A percentile compares a stretch with the other conserved stretches of the same genome.
Evolutionary conservation across 2,797 vertebrate genomes (phyloP).

Genomic region (Serranus cabrilla): DNA sequence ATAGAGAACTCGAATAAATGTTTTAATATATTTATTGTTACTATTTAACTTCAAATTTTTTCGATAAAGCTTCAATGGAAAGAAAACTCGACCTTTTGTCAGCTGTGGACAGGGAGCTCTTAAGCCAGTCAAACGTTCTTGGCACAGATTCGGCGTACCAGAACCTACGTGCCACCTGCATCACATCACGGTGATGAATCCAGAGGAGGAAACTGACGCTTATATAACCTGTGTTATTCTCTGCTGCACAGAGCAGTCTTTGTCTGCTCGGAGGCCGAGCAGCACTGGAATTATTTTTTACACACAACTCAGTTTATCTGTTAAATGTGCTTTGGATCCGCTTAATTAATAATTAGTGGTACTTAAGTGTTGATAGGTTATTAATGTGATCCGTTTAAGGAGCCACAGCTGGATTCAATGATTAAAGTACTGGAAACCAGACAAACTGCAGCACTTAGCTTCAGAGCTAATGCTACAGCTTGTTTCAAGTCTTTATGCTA

Average conservation of each 20-base stretch:
- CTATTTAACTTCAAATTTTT: too few relatives aligned
- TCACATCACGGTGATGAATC: conserved; percentile 61
- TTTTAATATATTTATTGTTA: too few relatives aligned
- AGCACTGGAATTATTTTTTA: background rate
- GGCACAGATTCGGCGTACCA: conserved; percentile 1
- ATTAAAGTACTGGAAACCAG: too few relatives aligned
- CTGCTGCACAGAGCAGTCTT: conserved; percentile 64
- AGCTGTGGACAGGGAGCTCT: conserved; percentile 25
- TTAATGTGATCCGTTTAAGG: too few relatives aligned
- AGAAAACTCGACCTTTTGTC: background rate
- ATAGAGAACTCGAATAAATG: too few relatives aligned
- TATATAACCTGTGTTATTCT: conserved; percentile 50
- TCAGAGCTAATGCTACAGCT: too few relatives aligned
- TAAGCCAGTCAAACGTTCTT: conserved; percentile 11
- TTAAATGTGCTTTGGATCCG: background rate
- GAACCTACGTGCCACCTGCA: conserved; percentile 57
- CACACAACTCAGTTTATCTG: background rate
- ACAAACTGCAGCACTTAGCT: too few relatives aligned
- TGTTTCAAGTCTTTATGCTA: too few relatives aligned
- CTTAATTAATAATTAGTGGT: too few relatives aligned
- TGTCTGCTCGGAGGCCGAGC: conserved; percentile 47
- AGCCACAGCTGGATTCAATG: too few relatives aligned
- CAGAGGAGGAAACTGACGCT: conserved; percentile 50
- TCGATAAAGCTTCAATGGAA: too few relatives aligned
- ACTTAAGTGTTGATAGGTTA: too few relatives aligned